Evolutionary conservation across 2,888 invertebrate genomes (phyloP).

Genomic region (Nephrotoma guestfalica): DNA sequence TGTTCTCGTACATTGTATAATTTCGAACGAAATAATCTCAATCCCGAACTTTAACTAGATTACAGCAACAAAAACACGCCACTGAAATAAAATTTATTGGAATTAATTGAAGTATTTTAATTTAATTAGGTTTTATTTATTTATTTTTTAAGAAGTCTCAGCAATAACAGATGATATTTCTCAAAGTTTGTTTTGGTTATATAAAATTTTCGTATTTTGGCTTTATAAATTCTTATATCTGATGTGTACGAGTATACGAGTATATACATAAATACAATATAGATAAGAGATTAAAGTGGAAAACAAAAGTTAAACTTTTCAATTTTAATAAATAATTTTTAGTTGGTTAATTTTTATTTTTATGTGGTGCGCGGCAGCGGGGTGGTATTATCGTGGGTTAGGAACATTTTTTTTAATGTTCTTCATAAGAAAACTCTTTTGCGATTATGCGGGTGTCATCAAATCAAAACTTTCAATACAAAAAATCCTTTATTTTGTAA

Average conservation of each 20-base stretch:
- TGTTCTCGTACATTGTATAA: not conserved
- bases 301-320: not conserved
- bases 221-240: not conserved
- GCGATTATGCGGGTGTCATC: no score
- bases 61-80: not conserved
- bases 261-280: not conserved
- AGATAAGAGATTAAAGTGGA: not conserved
- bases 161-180: not conserved
- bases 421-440: no score
- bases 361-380: not conserved
- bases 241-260: no score
- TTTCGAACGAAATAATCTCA: not conserved
- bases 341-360: not conserved
- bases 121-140: not conserved
- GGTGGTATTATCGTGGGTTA: not conserved
- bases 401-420: no score
- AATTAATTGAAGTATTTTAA: not conserved
- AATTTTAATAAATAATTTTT: not conserved
- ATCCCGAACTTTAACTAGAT: not conserved
- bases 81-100: not conserved
- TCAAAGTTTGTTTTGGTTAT: not conserved
- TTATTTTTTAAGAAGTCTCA: not conserved
- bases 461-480: no score
- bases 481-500: no score
- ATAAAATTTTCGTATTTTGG: not conserved